Conservation (phyloP, 2,113 vertebrate species). For the Ia io region DNA sequence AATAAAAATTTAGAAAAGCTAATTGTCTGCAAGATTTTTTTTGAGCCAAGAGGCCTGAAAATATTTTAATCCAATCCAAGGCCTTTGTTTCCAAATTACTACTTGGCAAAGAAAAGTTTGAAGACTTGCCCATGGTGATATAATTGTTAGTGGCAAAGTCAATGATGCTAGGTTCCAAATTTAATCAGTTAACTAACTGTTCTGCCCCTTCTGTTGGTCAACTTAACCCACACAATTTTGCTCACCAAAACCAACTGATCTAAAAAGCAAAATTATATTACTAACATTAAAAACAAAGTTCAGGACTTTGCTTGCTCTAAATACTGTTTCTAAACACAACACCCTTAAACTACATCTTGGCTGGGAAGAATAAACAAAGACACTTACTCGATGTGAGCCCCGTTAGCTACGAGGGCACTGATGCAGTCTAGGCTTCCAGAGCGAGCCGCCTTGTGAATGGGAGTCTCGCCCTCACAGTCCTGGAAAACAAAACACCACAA, state of each 20-base stretch:
- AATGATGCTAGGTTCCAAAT: background rate
- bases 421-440: conserved; percentile 96
- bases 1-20: background rate
- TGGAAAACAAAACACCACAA: conserved; percentile 77
- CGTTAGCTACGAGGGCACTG: conserved; percentile 91
- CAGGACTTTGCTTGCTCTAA: conserved; percentile 49
- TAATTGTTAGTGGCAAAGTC: background rate
- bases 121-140: background rate
- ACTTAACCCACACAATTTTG: background rate
- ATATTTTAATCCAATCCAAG: background rate
- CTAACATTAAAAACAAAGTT: conserved; percentile 56
- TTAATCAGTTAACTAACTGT: background rate
- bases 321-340: background rate
- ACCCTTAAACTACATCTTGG: conserved; percentile 28
- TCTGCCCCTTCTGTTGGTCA: background rate
- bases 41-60: background rate
- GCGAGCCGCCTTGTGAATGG: conserved; percentile 96
- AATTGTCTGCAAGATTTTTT: background rate
- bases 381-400: conserved; percentile 95
- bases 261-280: conserved; percentile 33
- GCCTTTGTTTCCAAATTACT: background rate
- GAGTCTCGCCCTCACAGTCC: conserved; percentile 96
- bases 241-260: background rate
- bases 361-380: conserved; percentile 70
- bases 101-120: background rate